Conservation (phyloP, 1,140 invertebrate species). For the Rhopalosiphum padi region DNA sequence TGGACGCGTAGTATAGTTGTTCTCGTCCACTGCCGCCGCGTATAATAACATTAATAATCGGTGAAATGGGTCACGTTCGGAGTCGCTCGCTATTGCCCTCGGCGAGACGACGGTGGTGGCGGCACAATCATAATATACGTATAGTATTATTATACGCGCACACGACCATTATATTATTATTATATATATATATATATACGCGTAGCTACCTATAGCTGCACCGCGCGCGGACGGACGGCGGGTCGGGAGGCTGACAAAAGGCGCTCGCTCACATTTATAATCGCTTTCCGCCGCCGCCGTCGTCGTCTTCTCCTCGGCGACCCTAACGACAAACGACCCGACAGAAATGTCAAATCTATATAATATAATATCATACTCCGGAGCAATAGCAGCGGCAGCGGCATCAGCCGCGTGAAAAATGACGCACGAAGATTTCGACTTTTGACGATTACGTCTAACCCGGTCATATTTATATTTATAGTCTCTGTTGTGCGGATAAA, state of each 20-base stretch:
- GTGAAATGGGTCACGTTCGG: constrained; percentile 24
- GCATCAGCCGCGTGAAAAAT: neutral
- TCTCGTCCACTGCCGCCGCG: neutral
- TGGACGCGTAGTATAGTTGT: neutral
- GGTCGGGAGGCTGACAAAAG: constrained; percentile 22
- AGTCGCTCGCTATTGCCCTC: neutral
- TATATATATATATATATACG: neutral
- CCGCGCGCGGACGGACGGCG: neutral
- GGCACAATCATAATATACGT: neutral
- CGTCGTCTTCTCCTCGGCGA: neutral
- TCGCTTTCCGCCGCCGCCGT: neutral
- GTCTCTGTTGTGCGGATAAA: neutral
- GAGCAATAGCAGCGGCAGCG: too few species aligned
- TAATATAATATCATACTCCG: neutral
- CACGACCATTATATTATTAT: constrained; percentile 2
- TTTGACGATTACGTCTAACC: neutral
- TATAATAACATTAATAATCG: constrained; percentile 20
- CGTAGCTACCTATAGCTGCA: neutral
- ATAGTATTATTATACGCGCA: neutral
- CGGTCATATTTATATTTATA: neutral
- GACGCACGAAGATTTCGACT: neutral
- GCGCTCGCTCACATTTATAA: constrained; percentile 19
- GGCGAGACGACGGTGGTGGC: neutral
- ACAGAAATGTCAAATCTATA: constrained; percentile 23
- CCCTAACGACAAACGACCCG: constrained; percentile 36